These are phyloP conservation scores for Empidonax traillii DNA, from an alignment of 2,113 vertebrate species.

Conservation along the genomic window DNA sequence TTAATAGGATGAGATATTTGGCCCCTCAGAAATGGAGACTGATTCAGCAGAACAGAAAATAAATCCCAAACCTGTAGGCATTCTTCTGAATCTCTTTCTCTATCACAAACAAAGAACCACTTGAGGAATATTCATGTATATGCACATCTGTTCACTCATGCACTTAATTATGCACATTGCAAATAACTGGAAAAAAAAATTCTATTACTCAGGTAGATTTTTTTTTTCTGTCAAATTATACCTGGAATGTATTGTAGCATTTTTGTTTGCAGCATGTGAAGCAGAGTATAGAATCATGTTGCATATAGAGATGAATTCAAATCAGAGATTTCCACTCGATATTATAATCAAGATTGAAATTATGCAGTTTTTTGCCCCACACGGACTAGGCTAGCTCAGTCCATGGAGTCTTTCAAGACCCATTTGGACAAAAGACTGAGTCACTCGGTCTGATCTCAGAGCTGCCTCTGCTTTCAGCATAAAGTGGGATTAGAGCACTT, in stretches of 20 bases:
- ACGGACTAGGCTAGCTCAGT: neutral
- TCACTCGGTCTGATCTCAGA: neutral
- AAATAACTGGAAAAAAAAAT: neutral
- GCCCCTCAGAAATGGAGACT: neutral
- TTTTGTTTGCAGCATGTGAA: neutral
- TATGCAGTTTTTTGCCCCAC: neutral
- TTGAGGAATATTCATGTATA: neutral
- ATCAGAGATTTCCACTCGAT: neutral
- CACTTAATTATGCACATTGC: neutral
- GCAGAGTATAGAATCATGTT: neutral
- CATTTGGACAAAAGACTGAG: neutral
- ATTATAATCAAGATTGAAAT: neutral
- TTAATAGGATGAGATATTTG: neutral
- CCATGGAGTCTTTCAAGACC: neutral
- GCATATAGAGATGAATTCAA: neutral
- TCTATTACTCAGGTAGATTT: neutral
- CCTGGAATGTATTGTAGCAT: neutral
- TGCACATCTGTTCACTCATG: neutral
- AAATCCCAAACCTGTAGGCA: neutral
- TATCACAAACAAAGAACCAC: neutral
- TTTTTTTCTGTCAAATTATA: neutral
- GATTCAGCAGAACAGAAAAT: neutral
- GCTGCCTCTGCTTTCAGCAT: accelerated
- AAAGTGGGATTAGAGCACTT: neutral
- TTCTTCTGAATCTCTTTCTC: neutral